Conservation (phyloP, 37 sponge, comb jelly and placozoan species). For the Bolinopsis microptera region DNA sequence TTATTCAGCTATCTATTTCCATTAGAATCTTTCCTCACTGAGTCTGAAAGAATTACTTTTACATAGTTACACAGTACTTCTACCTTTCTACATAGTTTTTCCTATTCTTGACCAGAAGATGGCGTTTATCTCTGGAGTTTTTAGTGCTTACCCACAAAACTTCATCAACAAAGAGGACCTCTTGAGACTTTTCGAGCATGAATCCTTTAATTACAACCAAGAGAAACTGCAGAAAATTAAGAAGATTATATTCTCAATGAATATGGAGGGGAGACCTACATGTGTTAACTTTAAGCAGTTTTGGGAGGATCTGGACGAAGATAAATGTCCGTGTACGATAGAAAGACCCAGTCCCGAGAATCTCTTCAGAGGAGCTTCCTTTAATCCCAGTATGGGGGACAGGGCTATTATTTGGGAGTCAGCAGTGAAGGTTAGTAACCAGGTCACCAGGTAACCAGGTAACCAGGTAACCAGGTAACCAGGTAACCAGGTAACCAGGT, state of each 20-base stretch:
- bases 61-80: too few species aligned
- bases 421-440: conserved; percentile 17
- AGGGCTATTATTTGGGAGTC: conserved; percentile 4
- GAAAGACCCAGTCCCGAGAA: background rate
- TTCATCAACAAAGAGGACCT: background rate
- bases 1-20: too few species aligned
- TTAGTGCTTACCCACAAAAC: background rate
- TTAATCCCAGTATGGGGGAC: conserved; percentile 1
- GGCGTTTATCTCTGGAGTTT: background rate
- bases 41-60: too few species aligned
- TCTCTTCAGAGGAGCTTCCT: background rate
- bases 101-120: too few species aligned
- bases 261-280: background rate
- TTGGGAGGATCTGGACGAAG: background rate
- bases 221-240: background rate
- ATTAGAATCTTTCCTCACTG: too few species aligned
- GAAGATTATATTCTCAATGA: conserved; percentile 8
- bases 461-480: too few species aligned
- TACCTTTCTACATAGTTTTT: too few species aligned
- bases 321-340: background rate
- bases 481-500: too few species aligned
- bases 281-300: conserved; percentile 37
- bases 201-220: background rate
- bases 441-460: too few species aligned
- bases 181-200: background rate